Evolutionary conservation across 2,888 invertebrate genomes (phyloP).

Genomic region (Oscheius sp.): DNA sequence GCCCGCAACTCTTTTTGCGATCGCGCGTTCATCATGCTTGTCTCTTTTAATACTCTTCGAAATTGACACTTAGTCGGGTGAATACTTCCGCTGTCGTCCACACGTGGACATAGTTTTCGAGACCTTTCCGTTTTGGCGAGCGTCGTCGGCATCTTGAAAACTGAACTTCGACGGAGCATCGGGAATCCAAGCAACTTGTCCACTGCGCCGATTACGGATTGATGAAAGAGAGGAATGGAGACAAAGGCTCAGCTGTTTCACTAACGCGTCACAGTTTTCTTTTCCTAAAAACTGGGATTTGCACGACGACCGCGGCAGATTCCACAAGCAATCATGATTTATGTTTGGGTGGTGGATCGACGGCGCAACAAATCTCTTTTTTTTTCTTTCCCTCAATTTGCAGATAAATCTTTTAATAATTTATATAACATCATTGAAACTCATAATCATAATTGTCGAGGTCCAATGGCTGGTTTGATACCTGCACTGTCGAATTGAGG

Average conservation of each 20-base stretch:
- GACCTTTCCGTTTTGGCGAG: conserved; percentile 25
- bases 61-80: conserved; percentile 1
- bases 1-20: too few species aligned
- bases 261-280: conserved; percentile 29
- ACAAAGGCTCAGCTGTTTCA: conserved; percentile 35
- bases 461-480: conserved; percentile 56
- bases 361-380: background rate
- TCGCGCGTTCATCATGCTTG: too few species aligned
- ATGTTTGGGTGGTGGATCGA: background rate
- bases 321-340: conserved; percentile 8
- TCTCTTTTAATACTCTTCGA: conserved; percentile 4
- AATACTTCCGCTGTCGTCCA: background rate
- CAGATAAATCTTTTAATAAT: background rate
- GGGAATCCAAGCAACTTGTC: conserved; percentile 34
- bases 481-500: conserved; percentile 55
- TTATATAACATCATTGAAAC: background rate
- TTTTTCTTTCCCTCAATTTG: background rate
- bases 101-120: conserved; percentile 13
- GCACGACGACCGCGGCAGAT: background rate
- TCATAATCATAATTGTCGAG: conserved; percentile 15
- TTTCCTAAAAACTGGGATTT: conserved; percentile 15
- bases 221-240: background rate
- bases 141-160: conserved; percentile 17
- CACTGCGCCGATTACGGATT: conserved; percentile 29
- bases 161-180: conserved; percentile 15